Base-by-base conservation (phyloP, 2,797 vertebrate species). In the Varecia variegata region DNA sequence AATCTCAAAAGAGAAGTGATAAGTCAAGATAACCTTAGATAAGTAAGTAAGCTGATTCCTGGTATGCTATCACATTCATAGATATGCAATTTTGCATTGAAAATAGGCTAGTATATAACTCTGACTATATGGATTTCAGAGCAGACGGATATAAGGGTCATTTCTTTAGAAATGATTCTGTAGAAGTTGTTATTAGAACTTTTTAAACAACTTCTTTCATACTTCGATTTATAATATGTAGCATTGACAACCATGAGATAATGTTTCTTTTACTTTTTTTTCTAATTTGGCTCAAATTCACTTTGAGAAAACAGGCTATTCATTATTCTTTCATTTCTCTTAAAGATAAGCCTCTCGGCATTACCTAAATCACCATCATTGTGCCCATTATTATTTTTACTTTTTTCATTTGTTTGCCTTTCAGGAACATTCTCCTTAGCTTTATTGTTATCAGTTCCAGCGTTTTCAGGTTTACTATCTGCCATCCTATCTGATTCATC, bases 391-490 rank as follows among this genome's bases (percentile, higher is more conserved):
- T 95, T 97, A 96, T 92, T 95, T 94, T 47, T 18, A 58, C 70
- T 91, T 94, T 94, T 96, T 94, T 88, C 93, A 80, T 79, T 62
- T 94, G 79, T 83, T 90, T 92, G 82, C 68, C 91, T 96, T 93
- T 96, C 56, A 93, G 67, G 27, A 94, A 38, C 3, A 58, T 2
- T 43, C 67, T 90, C 23, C 35, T 81, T 92, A 40, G 58, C 88
- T 2, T 96, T 40, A 88, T 62, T 68, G 76, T 86, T 71, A 93
- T 1, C 9, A 14, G 9, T 87, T 15, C 43, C 23, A 95, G 62
- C 0, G 60, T 90, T 94, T 96, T 43, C 35, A 82, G 93, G 47
- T 84, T 97, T 93, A n/a, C 40, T 90, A 3, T 96, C 92, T 45
- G 89, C 79, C 47, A 30, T 86, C 2, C 11, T 95, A 93, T 88